phyloP scores from a whole-genome alignment of 2,797 vertebrate genomes.

The Sarcophilus harrisii region DNA sequence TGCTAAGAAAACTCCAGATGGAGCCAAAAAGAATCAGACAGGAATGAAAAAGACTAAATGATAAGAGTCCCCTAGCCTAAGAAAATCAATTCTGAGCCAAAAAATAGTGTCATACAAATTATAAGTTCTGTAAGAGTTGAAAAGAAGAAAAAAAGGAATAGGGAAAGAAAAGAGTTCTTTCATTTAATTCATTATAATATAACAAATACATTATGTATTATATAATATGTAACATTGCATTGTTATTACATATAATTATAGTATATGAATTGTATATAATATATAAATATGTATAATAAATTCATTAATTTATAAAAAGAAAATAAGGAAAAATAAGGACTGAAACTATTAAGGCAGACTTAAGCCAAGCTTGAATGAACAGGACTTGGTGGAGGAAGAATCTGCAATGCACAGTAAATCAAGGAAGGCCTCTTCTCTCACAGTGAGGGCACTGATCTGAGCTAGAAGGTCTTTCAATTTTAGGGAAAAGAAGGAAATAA shows the following conservation, averaged over 20 bases:
- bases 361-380: neutral
- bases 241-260: no score
- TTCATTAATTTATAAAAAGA: neutral
- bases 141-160: neutral
- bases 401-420: neutral
- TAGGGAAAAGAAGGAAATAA: neutral
- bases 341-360: slow-evolving; percentile 7
- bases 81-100: neutral
- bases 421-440: slow-evolving; percentile 5
- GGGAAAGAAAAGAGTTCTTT: neutral
- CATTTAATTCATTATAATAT: no score
- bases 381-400: neutral
- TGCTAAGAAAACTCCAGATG: neutral
- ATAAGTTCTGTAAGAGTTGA: neutral
- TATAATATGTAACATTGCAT: no score
- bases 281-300: no score
- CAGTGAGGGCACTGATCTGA: slow-evolving; percentile 26
- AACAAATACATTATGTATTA: no score
- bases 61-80: neutral
- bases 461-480: slow-evolving; percentile 1
- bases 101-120: neutral
- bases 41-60: neutral
- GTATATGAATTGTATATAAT: no score
- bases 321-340: neutral
- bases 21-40: neutral